phyloP scores from a whole-genome alignment of 2,888 invertebrate genomes.

The Apamea sordens region DNA sequence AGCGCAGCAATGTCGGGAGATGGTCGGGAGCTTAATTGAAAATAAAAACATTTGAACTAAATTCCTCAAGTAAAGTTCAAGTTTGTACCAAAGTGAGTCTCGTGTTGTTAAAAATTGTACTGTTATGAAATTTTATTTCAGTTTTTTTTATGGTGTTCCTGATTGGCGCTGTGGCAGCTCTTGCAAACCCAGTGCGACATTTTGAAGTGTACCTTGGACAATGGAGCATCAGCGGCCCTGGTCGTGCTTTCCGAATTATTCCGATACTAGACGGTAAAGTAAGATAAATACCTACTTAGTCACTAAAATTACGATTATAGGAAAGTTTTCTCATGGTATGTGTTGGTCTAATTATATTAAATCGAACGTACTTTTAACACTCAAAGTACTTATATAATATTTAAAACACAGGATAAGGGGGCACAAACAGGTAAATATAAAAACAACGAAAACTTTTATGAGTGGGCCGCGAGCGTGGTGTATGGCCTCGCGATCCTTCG shows the following conservation, averaged over 20 bases:
- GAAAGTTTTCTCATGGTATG: background rate
- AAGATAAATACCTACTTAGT: background rate
- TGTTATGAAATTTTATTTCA: slow-evolving; percentile 59
- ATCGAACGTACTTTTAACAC: too few species aligned
- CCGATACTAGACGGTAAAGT: slow-evolving; percentile 83
- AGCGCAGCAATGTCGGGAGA: background rate
- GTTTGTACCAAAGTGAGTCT: background rate
- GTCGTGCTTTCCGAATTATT: slow-evolving; percentile 84
- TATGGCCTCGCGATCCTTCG: too few species aligned
- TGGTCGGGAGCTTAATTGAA: background rate
- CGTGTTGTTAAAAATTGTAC: slow-evolving; percentile 1
- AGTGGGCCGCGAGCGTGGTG: too few species aligned
- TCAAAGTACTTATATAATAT: too few species aligned
- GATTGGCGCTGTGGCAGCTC: slow-evolving; percentile 70
- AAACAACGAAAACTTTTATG: too few species aligned
- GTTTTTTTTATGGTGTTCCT: slow-evolving; percentile 81
- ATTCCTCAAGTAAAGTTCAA: background rate
- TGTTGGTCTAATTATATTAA: background rate
- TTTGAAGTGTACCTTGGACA: slow-evolving; percentile 87
- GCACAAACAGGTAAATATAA: too few species aligned
- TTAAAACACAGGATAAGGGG: too few species aligned
- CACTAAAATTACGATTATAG: background rate
- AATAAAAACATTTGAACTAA: background rate
- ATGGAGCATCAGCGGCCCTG: slow-evolving; percentile 87
- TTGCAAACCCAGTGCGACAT: slow-evolving; percentile 85